Base-by-base conservation (phyloP, 2,113 vertebrate genomes). In the Pelusios castaneus region DNA sequence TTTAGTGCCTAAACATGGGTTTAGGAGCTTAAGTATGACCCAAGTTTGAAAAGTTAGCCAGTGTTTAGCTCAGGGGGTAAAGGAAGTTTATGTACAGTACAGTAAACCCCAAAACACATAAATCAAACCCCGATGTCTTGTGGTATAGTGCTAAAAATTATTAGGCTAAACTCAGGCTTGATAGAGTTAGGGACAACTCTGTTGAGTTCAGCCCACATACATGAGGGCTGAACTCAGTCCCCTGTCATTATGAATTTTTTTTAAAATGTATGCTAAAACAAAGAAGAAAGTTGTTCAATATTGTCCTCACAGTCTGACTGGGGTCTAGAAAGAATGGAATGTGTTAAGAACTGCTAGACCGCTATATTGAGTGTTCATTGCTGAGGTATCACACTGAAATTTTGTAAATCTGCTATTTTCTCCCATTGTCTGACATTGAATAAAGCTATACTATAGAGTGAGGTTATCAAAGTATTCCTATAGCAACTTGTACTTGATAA, bases 401-500 rank as follows among this genome's bases (percentile, higher is more conserved):
- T 93, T 95, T 56, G 43, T 70, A 29, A 93, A 95, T 89, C 56
- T 29, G 8, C 91, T 76, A 14, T 31, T 88, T 10, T 43, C 43
- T 92, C 75, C 82, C 88, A 89, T 4, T 55, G 60, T 81, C 70
- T 94, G 60, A 78, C 91, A 91, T 21, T 76, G 94, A 93, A 91
- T 77, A 83, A 93, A 87, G 38, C 80, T 88, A 34, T 93, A 89
- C 60, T n/a, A 91, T 89, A 89, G 63, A 85, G 34, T 24, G 82
- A 8, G 13, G 89, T 94, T 94, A 96, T 93, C 60, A 91, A 90
- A 92, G 85, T 52, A 70, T 38, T 88, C 91, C 82, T 90, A 87
- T 19, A 14, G 56, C 63, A 88, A 75, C 79, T 96, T 58, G 91
- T 95, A 83, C 94, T 95, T 94, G 81, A 89, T 94, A 94, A 90